Percentiles rank a stretch among this genome's conserved stretches.
These are phyloP conservation scores for Pristis pectinata DNA, from an alignment of 2,797 vertebrate species.

Conservation along the genomic window DNA sequence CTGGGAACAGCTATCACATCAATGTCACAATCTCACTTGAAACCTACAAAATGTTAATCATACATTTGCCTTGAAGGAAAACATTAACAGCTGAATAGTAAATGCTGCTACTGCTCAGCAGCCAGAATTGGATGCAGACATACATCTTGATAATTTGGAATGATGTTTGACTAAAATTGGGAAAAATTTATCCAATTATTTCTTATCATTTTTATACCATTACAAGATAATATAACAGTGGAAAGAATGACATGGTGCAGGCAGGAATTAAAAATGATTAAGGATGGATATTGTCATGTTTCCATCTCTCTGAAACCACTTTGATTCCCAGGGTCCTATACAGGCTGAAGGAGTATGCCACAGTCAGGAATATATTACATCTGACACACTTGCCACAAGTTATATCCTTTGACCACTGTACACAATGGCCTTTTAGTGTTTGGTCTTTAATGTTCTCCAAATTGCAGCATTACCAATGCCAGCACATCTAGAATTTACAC, in stretches of 20 bases:
- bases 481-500: neutral
- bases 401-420: neutral
- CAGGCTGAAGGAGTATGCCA: neutral
- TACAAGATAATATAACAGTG: neutral
- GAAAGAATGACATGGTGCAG: neutral
- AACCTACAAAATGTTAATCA: constrained; percentile 9
- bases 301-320: neutral
- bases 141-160: neutral
- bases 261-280: neutral
- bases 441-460: neutral
- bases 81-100: neutral
- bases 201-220: neutral
- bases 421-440: neutral
- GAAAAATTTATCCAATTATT: neutral
- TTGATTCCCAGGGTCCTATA: no score
- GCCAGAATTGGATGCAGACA: neutral
- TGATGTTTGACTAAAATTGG: neutral
- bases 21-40: constrained; percentile 11
- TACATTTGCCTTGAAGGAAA: constrained; percentile 10
- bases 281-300: neutral
- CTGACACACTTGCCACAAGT: neutral
- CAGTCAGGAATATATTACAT: neutral
- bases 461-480: neutral
- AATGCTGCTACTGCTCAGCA: neutral
- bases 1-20: neutral